Conservation (phyloP, 2,113 vertebrate species). For the Cathartes aura region DNA sequence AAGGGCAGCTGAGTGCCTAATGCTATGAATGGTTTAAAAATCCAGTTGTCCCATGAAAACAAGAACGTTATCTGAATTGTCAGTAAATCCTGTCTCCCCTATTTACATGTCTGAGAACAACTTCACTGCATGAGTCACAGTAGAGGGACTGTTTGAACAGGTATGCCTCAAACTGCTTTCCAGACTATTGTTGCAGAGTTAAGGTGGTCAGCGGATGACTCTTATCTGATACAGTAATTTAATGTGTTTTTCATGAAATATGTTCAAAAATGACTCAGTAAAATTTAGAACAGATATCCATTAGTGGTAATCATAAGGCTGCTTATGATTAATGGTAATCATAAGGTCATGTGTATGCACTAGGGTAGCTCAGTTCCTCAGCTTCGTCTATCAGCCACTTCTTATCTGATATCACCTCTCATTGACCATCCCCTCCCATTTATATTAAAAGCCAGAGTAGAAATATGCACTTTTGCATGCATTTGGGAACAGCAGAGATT, state of each 20-base stretch:
- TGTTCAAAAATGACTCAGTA: neutral
- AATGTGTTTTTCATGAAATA: neutral
- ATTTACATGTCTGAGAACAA: neutral
- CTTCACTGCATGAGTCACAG: neutral
- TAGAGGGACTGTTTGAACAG: neutral
- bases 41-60: neutral
- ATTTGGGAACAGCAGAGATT: neutral
- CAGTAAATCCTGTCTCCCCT: neutral
- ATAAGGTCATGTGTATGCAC: rapidly evolving
- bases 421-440: neutral
- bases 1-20: neutral
- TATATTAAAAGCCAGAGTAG: neutral
- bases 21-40: slow-evolving; percentile 13
- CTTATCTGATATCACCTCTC: neutral
- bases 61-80: neutral
- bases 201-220: neutral
- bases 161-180: neutral
- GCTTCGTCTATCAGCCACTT: neutral
- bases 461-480: neutral
- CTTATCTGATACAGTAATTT: neutral
- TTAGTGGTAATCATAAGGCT: neutral
- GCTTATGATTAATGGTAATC: neutral
- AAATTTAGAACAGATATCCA: neutral
- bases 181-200: neutral
- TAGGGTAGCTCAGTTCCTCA: neutral